Evolutionary conservation across 1,140 invertebrate species (phyloP), one percentile per base, ranked within the genome.

Genomic region (Caerostris extrusa): DNA sequence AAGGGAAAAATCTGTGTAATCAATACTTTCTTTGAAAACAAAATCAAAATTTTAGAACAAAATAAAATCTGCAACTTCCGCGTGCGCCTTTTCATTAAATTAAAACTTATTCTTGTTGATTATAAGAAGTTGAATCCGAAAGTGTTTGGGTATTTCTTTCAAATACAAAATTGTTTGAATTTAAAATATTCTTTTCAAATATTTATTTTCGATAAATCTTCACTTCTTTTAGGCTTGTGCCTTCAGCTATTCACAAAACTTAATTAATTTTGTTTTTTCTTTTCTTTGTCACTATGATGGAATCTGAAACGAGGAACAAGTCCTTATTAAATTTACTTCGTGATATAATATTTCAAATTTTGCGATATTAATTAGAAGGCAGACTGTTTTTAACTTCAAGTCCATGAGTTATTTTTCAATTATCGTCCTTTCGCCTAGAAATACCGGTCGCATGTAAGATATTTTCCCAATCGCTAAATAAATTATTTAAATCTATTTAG

Each of bases 181-280:
- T 71, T 71, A 50, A 71, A 71, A 34, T 6, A 50, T 71, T 19
- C 19, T 71, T 50, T 71, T 8, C 69, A 71, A 71, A 71, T 71
- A 12, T 71, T 71, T 71, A 71, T 71, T 71, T 71, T 19, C 19
- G 34, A 71, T 71, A 71, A 71, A 71, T 71, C 69, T 71, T 71
- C 50, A 71, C 69, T 71, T 34, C 69, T 34, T 34, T 34, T 71
- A 71, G 50, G 50, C 50, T 34, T 7, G 19, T 3, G 7, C 17
- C 61, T 34, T 50, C 17, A 67, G 17, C 61, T 67, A 67, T 71
- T 71, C 19, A 34, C 50, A 6, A 71, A 71, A 71, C 69, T 71
- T 71, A 71, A 71, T 71, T 71, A 71, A 71, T 71, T n/a, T 71
- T 50, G 3, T 71, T 71, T 71, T 71, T 71, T n/a, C n/a, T 19